Evolutionary conservation across 2,797 vertebrate species (phyloP).

Genomic region (Pteropus rufus): DNA sequence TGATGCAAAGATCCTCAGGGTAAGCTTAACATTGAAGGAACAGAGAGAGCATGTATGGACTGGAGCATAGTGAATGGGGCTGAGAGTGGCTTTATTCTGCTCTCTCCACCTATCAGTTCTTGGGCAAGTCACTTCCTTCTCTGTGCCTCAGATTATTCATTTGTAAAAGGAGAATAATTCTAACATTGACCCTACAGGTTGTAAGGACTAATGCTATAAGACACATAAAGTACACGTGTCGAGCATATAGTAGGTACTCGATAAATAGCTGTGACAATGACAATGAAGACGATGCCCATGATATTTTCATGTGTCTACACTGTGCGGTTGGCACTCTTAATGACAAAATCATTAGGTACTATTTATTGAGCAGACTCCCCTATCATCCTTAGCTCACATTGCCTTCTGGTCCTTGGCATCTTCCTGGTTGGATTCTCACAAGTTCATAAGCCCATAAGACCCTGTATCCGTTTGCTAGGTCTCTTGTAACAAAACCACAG

Average conservation of each 20-base stretch:
- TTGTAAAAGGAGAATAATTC: background rate
- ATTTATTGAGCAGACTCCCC: no score
- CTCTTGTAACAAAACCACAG: background rate
- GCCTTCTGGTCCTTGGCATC: background rate
- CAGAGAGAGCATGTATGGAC: accelerated
- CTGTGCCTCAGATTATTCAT: background rate
- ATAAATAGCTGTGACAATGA: background rate
- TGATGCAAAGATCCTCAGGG: background rate
- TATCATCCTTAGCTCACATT: background rate
- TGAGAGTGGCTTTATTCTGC: background rate
- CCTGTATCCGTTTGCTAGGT: background rate
- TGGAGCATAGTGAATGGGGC: background rate
- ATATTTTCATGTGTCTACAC: background rate
- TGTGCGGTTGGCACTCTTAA: background rate
- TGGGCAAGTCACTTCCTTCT: background rate
- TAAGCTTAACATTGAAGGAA: background rate
- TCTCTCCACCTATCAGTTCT: background rate
- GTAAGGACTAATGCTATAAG: background rate
- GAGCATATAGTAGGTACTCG: background rate
- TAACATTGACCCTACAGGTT: background rate
- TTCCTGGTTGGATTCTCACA: background rate
- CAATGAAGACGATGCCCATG: no score
- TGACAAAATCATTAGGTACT: background rate
- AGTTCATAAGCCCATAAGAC: background rate
- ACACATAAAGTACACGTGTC: no score